Evolutionary conservation across 2,113 vertebrate genomes (phyloP).

Genomic region (Aplodontia rufa): DNA sequence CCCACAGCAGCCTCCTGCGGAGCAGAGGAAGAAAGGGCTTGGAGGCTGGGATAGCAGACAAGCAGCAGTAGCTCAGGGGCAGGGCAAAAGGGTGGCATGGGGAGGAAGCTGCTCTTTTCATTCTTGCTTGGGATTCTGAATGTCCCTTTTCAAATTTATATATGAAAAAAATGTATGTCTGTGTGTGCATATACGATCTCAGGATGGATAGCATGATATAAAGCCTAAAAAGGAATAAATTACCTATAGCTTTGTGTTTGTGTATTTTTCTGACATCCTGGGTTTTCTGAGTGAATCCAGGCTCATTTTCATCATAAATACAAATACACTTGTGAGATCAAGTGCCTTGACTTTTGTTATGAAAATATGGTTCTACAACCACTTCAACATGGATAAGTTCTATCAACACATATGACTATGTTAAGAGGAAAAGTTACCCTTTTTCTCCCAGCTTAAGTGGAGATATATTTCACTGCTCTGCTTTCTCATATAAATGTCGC

Average conservation of each 20-base stretch:
- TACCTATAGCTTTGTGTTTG: not conserved
- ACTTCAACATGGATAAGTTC: not conserved
- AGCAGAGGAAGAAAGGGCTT: not conserved
- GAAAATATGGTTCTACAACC: not conserved
- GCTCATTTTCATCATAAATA: not conserved
- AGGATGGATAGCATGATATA: not conserved
- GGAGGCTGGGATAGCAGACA: not conserved
- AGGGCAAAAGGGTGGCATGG: not conserved
- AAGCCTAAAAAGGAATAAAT: not conserved
- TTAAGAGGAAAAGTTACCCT: not conserved
- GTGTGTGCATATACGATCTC: rapidly evolving
- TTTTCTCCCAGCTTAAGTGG: not conserved
- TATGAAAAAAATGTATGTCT: not conserved
- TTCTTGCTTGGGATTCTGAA: not conserved
- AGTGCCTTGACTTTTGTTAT: not conserved
- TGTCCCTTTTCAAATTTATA: not conserved
- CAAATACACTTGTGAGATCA: not conserved
- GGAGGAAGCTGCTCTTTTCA: not conserved
- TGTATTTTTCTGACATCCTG: not conserved
- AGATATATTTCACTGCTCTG: not conserved
- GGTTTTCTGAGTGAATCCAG: not conserved
- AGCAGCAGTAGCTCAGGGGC: not conserved
- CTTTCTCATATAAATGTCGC: not conserved
- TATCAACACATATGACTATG: rapidly evolving
- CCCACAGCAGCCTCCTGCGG: not conserved